Evolutionary conservation across 92 coral and sea anemone genomes (phyloP).

Genomic region (Muricea muricata): DNA sequence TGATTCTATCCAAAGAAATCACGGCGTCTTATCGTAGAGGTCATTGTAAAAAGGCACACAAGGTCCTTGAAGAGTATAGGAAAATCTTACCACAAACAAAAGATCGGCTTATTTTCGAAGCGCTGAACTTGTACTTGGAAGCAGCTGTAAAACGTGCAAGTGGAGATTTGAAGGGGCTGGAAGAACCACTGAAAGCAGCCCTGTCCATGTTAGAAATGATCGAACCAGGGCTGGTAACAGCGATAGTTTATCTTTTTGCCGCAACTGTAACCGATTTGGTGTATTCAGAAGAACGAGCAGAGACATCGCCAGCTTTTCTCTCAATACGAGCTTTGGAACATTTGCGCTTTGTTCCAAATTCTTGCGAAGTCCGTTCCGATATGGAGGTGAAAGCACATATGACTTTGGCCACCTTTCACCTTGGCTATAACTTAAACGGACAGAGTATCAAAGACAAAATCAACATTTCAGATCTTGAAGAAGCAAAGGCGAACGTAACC

Average conservation of each 20-base stretch:
- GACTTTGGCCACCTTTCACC: neutral
- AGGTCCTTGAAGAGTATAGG: neutral
- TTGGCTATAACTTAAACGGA: neutral
- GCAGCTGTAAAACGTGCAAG: constrained; percentile 47
- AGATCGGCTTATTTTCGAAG: constrained; percentile 30
- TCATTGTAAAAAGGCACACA: constrained; percentile 11
- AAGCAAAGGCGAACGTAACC: neutral
- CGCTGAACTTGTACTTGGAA: neutral
- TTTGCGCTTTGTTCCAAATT: neutral
- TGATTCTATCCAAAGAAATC: constrained; percentile 13
- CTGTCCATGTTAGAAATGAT: constrained; percentile 25
- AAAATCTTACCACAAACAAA: neutral
- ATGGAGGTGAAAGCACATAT: constrained; percentile 16
- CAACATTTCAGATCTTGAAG: neutral
- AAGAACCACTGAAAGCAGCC: neutral
- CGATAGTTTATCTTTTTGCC: constrained; percentile 21
- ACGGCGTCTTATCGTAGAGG: constrained; percentile 14
- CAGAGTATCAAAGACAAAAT: neutral
- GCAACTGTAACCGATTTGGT: constrained; percentile 28
- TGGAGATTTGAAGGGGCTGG: constrained; percentile 21
- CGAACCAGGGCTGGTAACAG: constrained; percentile 47
- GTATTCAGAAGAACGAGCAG: neutral
- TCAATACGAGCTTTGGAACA: neutral
- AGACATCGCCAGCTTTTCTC: neutral
- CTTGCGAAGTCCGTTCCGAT: neutral